Evolutionary conservation across 2,113 vertebrate genomes (phyloP).

Genomic region (Gavialis gangeticus): DNA sequence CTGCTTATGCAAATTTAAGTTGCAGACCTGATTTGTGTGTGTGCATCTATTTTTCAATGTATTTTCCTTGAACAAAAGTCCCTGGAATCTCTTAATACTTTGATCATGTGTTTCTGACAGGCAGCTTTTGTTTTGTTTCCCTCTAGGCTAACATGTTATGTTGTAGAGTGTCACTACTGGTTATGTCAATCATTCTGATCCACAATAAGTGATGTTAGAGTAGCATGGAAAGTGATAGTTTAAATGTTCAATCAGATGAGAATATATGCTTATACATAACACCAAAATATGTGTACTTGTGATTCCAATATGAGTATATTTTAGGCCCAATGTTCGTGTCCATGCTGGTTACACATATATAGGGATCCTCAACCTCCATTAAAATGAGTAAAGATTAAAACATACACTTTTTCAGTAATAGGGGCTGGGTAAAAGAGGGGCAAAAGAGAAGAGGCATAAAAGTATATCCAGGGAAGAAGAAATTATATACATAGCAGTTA

Average conservation of each 20-base stretch:
- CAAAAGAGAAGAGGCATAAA: neutral
- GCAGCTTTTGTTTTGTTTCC: conserved; percentile 37
- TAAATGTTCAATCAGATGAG: conserved; percentile 50
- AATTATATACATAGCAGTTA: neutral
- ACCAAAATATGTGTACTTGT: neutral
- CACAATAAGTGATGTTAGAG: neutral
- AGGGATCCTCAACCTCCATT: neutral
- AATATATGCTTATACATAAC: neutral
- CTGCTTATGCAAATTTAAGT: conserved; percentile 49
- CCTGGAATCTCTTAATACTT: conserved; percentile 40
- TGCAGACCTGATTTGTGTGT: neutral
- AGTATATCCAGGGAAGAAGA: neutral
- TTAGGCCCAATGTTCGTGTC: neutral
- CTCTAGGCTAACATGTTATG: conserved; percentile 10
- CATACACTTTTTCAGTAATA: neutral
- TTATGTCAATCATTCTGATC: conserved; percentile 44
- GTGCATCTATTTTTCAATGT: conserved; percentile 31
- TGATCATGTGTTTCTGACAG: conserved; percentile 49
- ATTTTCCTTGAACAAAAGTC: conserved; percentile 46
- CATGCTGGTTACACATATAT: neutral
- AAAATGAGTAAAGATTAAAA: neutral
- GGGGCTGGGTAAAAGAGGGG: neutral
- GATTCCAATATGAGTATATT: neutral
- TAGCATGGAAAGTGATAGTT: conserved; percentile 12
- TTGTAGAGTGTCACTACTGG: conserved; percentile 19